These are phyloP conservation scores for Parambassis ranga DNA, from an alignment of 2,797 vertebrate species.

Conservation along the genomic window DNA sequence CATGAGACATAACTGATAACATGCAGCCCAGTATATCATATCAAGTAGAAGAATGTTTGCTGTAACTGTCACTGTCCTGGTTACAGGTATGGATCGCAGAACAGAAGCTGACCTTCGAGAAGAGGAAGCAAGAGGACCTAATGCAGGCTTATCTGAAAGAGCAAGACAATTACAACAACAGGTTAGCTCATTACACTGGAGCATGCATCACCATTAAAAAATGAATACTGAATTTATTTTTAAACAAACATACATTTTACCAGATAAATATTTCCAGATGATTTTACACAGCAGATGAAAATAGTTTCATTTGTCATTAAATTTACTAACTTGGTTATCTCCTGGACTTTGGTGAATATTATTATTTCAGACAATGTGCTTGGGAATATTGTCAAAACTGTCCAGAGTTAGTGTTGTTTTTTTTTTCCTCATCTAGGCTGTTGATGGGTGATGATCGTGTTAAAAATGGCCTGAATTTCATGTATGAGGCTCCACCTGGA, in stretches of 20 bases:
- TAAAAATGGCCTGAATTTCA: slow-evolving; percentile 98
- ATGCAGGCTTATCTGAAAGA: slow-evolving; percentile 98
- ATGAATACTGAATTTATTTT: not conserved
- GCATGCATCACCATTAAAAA: no score
- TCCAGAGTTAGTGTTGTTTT: not conserved
- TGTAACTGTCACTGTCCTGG: not conserved
- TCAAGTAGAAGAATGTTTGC: not conserved
- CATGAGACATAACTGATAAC: no score
- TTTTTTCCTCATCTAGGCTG: slow-evolving; percentile 76
- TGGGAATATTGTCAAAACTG: not conserved
- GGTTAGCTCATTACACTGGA: slow-evolving; percentile 69
- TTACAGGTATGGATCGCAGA: slow-evolving; percentile 98
- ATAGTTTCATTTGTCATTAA: no score
- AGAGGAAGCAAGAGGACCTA: slow-evolving; percentile 96
- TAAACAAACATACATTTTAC: no score
- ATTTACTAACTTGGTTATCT: no score
- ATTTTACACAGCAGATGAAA: no score
- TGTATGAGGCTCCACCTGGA: slow-evolving; percentile 98
- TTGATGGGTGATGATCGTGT: slow-evolving; percentile 98
- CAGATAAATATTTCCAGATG: no score
- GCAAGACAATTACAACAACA: slow-evolving; percentile 97
- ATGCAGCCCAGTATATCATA: not conserved
- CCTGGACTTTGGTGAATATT: no score
- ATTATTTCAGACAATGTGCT: no score
- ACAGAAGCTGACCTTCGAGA: slow-evolving; percentile 96